Conservation (phyloP, 2,888 invertebrate genomes). For the Rhingia campestris region DNA sequence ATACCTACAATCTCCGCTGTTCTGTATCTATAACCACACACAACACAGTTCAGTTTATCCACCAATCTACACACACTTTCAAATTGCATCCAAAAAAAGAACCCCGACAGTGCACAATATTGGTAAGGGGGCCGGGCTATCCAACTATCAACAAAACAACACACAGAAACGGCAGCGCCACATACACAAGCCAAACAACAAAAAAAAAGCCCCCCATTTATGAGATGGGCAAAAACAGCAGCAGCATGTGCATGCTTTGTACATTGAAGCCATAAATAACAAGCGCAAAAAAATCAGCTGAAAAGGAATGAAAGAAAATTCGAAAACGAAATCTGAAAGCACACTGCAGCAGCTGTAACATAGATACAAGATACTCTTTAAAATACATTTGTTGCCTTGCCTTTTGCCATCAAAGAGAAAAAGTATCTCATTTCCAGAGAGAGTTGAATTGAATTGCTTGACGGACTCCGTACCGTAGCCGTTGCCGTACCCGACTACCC, state of each 20-base stretch:
- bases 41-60: conserved; percentile 57
- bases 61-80: conserved; percentile 60
- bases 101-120: conserved; percentile 57
- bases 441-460: no score
- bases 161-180: conserved; percentile 54
- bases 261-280: conserved; percentile 57
- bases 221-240: conserved; percentile 67
- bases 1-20: conserved; percentile 31
- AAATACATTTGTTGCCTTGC: conserved; percentile 23
- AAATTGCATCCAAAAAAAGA: conserved; percentile 55
- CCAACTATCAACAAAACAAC: conserved; percentile 72
- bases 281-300: conserved; percentile 31
- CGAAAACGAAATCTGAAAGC: conserved; percentile 51
- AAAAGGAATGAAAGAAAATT: conserved; percentile 25
- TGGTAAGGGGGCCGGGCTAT: conserved; percentile 74
- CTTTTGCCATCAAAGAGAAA: conserved; percentile 31
- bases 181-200: conserved; percentile 53
- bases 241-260: conserved; percentile 66
- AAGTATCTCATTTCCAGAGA: background rate
- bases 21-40: conserved; percentile 61
- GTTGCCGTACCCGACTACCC: background rate
- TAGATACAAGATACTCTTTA: conserved; percentile 12
- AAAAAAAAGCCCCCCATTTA: conserved; percentile 57
- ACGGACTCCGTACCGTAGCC: no score
- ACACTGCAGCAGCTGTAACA: conserved; percentile 38